Conservation (phyloP, 2,113 vertebrate species). For the Apeltes quadracus region DNA sequence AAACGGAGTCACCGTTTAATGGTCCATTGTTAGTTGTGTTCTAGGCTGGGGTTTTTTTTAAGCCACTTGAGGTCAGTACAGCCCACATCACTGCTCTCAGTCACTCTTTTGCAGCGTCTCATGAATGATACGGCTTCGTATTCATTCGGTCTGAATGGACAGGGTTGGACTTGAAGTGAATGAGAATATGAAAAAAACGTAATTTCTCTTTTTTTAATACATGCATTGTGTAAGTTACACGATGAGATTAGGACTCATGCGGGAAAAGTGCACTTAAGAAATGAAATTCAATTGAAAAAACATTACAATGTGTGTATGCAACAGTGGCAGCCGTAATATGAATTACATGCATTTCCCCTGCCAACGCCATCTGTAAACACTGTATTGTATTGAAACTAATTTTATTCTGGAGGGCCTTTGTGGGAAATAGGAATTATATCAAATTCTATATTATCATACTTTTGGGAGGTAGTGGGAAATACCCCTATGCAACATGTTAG, state of each 20-base stretch:
- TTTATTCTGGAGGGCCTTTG: neutral
- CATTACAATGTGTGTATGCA: neutral
- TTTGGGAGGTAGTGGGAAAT: neutral
- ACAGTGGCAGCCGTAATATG: neutral
- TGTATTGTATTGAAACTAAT: neutral
- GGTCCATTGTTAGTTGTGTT: constrained; percentile 57
- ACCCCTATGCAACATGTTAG: neutral
- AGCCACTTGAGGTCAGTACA: constrained; percentile 68
- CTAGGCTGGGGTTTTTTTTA: constrained; percentile 10
- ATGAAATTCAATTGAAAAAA: neutral
- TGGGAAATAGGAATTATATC: neutral
- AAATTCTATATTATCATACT: no score
- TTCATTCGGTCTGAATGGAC: constrained; percentile 24
- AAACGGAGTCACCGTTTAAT: constrained; percentile 47
- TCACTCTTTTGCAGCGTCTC: neutral
- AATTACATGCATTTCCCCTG: neutral
- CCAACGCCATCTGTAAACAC: neutral
- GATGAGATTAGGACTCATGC: neutral
- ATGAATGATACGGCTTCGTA: constrained; percentile 25
- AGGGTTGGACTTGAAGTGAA: constrained; percentile 8
- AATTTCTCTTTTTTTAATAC: neutral
- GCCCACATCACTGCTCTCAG: constrained; percentile 28
- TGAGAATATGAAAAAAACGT: neutral
- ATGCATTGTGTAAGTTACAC: neutral
- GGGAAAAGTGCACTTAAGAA: neutral